Evolutionary conservation across 2,113 vertebrate genomes (phyloP).

Genomic region (Silurus asotus): DNA sequence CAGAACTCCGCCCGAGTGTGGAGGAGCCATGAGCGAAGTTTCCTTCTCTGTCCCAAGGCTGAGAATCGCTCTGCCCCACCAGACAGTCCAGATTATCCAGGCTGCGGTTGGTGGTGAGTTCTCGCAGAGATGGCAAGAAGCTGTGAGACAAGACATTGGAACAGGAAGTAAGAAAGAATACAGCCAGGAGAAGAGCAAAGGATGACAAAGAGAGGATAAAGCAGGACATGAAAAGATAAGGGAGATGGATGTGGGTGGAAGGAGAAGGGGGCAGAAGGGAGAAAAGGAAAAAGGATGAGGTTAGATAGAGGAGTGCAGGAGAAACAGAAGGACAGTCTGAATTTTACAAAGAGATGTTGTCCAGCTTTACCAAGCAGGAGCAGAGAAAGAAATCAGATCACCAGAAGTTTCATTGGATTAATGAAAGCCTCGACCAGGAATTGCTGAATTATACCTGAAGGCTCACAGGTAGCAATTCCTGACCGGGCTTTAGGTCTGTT

Average conservation of each 20-base stretch:
- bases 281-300: background rate
- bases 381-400: background rate
- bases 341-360: background rate
- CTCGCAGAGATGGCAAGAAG: conserved; percentile 77
- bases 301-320: background rate
- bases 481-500: background rate
- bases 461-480: background rate
- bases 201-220: background rate
- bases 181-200: conserved; percentile 11
- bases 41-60: conserved; percentile 87
- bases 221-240: background rate
- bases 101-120: conserved; percentile 81
- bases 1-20: conserved; percentile 73
- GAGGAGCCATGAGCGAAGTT: conserved; percentile 87
- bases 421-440: conserved; percentile 23
- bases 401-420: background rate
- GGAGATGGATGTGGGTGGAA: background rate
- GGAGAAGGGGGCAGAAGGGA: background rate
- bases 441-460: background rate
- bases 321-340: background rate
- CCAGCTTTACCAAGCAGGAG: background rate
- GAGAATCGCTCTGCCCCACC: conserved; percentile 82
- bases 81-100: conserved; percentile 92
- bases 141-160: conserved; percentile 55
- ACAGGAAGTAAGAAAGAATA: conserved; percentile 19